Evolutionary conservation across 2,113 vertebrate genomes (phyloP).

Genomic region (Osmerus mordax): DNA sequence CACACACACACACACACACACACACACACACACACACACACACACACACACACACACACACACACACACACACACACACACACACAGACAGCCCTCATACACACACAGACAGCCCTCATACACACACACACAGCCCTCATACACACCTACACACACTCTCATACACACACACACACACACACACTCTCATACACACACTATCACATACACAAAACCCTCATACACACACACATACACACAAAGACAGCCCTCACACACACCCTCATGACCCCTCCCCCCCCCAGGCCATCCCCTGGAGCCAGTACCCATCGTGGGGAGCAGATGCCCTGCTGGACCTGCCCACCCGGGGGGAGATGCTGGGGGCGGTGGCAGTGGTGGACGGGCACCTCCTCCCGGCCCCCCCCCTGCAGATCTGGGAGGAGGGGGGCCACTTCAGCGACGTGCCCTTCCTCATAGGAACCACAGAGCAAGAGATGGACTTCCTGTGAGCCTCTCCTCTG

Average conservation of each 20-base stretch:
- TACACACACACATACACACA: too few relatives aligned
- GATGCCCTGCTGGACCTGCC: constrained; percentile 63
- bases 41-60: too few relatives aligned
- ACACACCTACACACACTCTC: constrained; percentile 3
- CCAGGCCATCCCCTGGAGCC: constrained; percentile 71
- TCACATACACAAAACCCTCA: background rate
- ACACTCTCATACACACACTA: background rate
- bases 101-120: too few relatives aligned
- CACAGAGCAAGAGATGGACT: constrained; percentile 73
- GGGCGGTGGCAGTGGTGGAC: constrained; percentile 69
- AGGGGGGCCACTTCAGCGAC: constrained; percentile 54
- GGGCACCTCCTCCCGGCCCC: constrained; percentile 64
- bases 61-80: too few relatives aligned
- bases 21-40: too few relatives aligned
- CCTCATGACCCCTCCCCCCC: background rate
- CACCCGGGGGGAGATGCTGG: constrained; percentile 43
- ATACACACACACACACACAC: background rate
- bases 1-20: background rate
- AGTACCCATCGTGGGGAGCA: constrained; percentile 69
- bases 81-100: too few relatives aligned
- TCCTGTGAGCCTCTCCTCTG: constrained; percentile 49
- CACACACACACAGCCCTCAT: background rate
- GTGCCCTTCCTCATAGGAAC: constrained; percentile 73
- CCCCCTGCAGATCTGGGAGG: constrained; percentile 66
- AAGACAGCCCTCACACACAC: background rate